phyloP scores from a whole-genome alignment of 2,888 invertebrate genomes.

The Philhelius pedissequus region DNA sequence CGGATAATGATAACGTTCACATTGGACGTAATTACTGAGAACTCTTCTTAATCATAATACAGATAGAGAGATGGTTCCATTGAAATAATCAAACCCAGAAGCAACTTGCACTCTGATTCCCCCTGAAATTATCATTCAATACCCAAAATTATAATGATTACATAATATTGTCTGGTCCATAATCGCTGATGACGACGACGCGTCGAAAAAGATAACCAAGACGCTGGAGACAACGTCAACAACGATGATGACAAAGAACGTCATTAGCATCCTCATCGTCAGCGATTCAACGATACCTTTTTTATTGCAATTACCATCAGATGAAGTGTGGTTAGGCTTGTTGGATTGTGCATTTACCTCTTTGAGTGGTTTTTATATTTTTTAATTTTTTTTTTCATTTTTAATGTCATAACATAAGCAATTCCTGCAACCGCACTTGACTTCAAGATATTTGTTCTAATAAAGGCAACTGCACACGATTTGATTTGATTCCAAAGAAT shows the following conservation, averaged over 20 bases:
- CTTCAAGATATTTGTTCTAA: background rate
- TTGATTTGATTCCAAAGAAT: too few relatives aligned
- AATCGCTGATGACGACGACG: background rate
- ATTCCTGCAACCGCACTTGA: constrained; percentile 22
- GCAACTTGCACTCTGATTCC: constrained; percentile 22
- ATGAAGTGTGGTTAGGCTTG: constrained; percentile 52
- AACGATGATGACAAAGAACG: background rate
- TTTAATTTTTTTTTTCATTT: background rate
- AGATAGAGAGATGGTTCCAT: background rate
- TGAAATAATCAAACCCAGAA: constrained; percentile 40
- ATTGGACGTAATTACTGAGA: constrained; percentile 25
- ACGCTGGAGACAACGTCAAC: background rate
- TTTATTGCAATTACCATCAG: constrained; percentile 47
- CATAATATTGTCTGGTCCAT: constrained; percentile 26
- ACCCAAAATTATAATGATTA: constrained; percentile 63
- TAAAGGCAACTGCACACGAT: background rate
- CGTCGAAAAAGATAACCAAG: background rate
- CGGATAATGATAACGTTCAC: constrained; percentile 22
- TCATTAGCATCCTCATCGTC: constrained; percentile 41
- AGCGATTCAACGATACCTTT: constrained; percentile 28
- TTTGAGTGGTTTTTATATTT: background rate
- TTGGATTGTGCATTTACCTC: constrained; percentile 1
- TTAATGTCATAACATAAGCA: constrained; percentile 44
- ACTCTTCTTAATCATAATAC: constrained; percentile 25
- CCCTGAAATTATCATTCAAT: constrained; percentile 53